These are phyloP conservation scores for Stichodactyla helianthus DNA, from an alignment of 64 coral and sea anemone species.

Conservation along the genomic window DNA sequence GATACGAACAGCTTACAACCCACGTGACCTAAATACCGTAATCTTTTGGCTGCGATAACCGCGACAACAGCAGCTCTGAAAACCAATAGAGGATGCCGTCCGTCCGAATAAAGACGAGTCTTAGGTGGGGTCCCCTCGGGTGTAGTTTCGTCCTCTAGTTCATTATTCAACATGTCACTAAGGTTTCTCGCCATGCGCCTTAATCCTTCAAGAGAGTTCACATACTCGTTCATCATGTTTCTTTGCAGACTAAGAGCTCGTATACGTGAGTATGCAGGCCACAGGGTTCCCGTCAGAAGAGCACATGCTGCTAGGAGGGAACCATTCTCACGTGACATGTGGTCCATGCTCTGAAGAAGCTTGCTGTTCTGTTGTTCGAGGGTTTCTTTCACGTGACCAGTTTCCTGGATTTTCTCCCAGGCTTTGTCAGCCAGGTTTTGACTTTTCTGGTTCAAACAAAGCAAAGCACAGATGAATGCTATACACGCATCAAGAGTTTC, in stretches of 20 bases:
- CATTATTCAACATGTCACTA: slow-evolving; percentile 85
- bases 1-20: slow-evolving; percentile 69
- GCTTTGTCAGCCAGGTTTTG: slow-evolving; percentile 86
- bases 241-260: slow-evolving; percentile 64
- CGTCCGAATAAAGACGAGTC: slow-evolving; percentile 28
- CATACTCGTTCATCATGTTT: slow-evolving; percentile 73
- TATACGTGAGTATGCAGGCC: slow-evolving; percentile 77
- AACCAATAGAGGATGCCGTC: slow-evolving; percentile 60
- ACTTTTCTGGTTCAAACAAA: slow-evolving; percentile 70
- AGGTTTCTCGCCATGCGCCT: slow-evolving; percentile 63
- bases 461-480: background rate
- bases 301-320: slow-evolving; percentile 75
- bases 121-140: background rate
- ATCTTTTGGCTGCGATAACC: slow-evolving; percentile 80
- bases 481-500: too few species aligned
- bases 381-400: slow-evolving; percentile 75
- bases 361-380: slow-evolving; percentile 77
- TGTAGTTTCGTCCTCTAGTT: slow-evolving; percentile 71
- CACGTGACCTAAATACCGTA: slow-evolving; percentile 63
- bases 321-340: slow-evolving; percentile 56
- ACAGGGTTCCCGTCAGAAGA: slow-evolving; percentile 81
- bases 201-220: slow-evolving; percentile 52
- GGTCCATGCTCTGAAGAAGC: slow-evolving; percentile 59
- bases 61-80: slow-evolving; percentile 81
- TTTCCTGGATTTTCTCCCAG: slow-evolving; percentile 78